Evolutionary conservation across 2,888 invertebrate species (phyloP), one percentile per base, ranked within the genome.

Genomic region (Trachelus tabidus): DNA sequence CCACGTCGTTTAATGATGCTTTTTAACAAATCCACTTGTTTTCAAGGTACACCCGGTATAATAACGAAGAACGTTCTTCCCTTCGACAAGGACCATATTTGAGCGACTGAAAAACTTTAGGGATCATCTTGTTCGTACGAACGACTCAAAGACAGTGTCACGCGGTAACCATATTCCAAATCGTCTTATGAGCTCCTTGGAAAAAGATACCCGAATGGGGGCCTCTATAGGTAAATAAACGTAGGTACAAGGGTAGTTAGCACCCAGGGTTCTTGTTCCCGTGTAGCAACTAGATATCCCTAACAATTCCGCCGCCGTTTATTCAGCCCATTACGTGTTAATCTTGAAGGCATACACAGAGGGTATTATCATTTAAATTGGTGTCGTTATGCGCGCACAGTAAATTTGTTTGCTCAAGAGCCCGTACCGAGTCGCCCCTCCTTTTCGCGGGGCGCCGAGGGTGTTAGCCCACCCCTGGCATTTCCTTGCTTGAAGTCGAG

Each of bases 351-450:
- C 83, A 83, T 83, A 84, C 81, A 83, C 82, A 83, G 76, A 73
- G 81, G 82, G 83, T 79, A 87, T 89, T 89, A 89, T 88, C 87
- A 87, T 85, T 85, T 85, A 87, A 88, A 89, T 87, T 87, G 86
- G 83, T 84, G 85, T 82, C 85, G 85, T 85, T 85, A 83, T 84
- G 83, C 84, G 76, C 80, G 81, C 79, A 83, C 84, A 84, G 86
- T 83, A 84, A 88, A 85, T 85, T 85, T 85, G 84, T 85, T 89
- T 85, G 82, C 83, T 15, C 23, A 74, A 34, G 74, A 34, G 37
- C 31, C 12, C 23, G 71, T 12, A 6, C 34, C 71, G 71, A 71
- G 31, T n/a, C 71, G 71, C 31, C 71, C 71, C 31, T 71, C 71
- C 15, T 69, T 37, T 34, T 23, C 75, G 30, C 2, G 15, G 33